phyloP scores from a whole-genome alignment of 2,888 invertebrate species.

The Aelia acuminata region DNA sequence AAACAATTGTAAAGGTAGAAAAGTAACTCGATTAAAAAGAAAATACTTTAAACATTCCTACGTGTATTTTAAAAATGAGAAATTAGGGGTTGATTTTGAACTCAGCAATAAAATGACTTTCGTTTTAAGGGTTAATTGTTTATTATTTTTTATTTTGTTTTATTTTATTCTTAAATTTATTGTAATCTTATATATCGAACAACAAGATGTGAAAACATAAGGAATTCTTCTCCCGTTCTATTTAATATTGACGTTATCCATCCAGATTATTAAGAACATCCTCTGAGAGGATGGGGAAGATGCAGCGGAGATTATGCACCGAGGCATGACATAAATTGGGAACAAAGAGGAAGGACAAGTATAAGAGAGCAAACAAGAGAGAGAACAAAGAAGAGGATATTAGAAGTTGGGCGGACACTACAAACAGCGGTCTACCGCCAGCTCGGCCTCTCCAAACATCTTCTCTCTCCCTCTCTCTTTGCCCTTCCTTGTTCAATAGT shows the following conservation, averaged over 20 bases:
- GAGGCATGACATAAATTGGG: conserved; percentile 25
- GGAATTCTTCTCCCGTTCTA: background rate
- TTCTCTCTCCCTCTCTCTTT: background rate
- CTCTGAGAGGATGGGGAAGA: background rate
- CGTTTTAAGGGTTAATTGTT: too few relatives aligned
- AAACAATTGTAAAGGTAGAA: too few relatives aligned
- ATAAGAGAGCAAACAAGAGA: conserved; percentile 29
- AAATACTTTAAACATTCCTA: too few relatives aligned
- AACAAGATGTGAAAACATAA: background rate
- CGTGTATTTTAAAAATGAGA: too few relatives aligned
- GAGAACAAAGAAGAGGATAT: conserved; percentile 17
- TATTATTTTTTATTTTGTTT: too few relatives aligned
- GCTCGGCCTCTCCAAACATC: conserved; percentile 41
- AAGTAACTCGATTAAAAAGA: too few relatives aligned
- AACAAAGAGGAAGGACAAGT: conserved; percentile 34
- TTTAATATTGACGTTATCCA: background rate
- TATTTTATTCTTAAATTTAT: too few relatives aligned
- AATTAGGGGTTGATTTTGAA: too few relatives aligned
- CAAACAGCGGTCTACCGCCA: conserved; percentile 46
- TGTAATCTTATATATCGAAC: too few relatives aligned
- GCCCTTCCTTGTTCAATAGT: background rate
- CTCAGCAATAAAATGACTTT: too few relatives aligned
- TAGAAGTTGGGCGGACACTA: conserved; percentile 29
- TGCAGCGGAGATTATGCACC: conserved; percentile 27
- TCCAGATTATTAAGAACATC: background rate